phyloP scores from a whole-genome alignment of 35 echinoderm and acorn worm genomes.

The Stichopus chloronotus region DNA sequence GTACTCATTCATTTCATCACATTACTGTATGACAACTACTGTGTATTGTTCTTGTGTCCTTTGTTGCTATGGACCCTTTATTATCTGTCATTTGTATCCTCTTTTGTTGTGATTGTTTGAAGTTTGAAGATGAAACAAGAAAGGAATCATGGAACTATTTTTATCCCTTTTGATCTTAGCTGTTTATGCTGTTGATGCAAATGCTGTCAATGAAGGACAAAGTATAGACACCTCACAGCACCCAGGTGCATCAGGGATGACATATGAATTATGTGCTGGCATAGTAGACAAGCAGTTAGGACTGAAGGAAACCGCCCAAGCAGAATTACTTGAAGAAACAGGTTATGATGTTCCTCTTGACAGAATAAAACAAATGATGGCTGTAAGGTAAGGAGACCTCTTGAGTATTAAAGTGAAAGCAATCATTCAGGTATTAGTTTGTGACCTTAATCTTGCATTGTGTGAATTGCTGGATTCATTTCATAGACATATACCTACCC shows the following conservation, averaged over 20 bases:
- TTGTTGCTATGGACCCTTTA: too few species aligned
- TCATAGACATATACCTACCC: too few species aligned
- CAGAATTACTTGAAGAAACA: constrained; percentile 73
- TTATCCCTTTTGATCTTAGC: constrained; percentile 29
- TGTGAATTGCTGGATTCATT: too few species aligned
- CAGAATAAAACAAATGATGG: constrained; percentile 58
- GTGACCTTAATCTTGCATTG: neutral
- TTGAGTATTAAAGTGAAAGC: constrained; percentile 14
- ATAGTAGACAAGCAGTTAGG: constrained; percentile 70
- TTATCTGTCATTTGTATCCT: too few species aligned
- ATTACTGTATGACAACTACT: too few species aligned
- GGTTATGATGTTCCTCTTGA: constrained; percentile 79
- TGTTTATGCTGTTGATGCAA: constrained; percentile 60
- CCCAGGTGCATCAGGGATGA: constrained; percentile 58
- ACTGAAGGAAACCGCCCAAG: constrained; percentile 60
- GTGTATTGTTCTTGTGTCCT: too few species aligned
- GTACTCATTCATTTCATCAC: too few species aligned
- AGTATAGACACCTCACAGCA: constrained; percentile 55
- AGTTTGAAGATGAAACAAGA: too few species aligned
- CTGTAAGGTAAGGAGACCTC: constrained; percentile 58
- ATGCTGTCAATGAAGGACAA: constrained; percentile 53
- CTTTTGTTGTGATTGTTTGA: too few species aligned
- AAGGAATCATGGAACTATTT: too few species aligned
- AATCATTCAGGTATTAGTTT: neutral
- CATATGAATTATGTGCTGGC: constrained; percentile 79